Evolutionary conservation across 2,797 vertebrate genomes (phyloP).

Genomic region (Mallotus villosus): DNA sequence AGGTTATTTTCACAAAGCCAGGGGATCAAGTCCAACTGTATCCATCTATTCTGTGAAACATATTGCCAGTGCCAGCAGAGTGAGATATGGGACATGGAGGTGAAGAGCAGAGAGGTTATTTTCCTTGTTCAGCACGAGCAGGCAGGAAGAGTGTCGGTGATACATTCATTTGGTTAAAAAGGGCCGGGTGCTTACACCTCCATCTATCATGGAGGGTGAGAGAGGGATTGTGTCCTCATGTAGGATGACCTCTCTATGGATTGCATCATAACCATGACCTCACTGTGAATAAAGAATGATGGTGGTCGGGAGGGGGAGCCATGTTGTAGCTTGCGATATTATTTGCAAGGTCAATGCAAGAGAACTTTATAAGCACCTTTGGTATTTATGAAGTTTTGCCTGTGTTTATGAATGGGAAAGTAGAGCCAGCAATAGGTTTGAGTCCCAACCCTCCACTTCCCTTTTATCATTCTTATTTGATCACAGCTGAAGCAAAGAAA

Average conservation of each 20-base stretch:
- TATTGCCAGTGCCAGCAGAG: conserved; percentile 46
- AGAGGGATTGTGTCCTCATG: background rate
- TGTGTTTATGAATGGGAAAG: too few species aligned
- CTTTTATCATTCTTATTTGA: too few species aligned
- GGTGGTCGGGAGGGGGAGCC: background rate
- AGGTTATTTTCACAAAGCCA: conserved; percentile 51
- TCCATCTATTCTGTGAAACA: conserved; percentile 56
- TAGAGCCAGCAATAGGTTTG: too few species aligned
- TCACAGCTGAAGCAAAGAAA: too few species aligned
- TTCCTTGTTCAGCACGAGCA: conserved; percentile 58
- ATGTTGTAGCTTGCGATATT: background rate
- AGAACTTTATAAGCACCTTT: too few species aligned
- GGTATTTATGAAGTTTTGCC: too few species aligned
- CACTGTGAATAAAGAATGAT: background rate
- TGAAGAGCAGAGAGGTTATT: conserved; percentile 58
- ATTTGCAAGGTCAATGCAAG: background rate
- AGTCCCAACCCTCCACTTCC: too few species aligned
- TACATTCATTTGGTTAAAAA: conserved; percentile 59
- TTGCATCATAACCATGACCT: conserved; percentile 1
- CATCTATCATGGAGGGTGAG: conserved; percentile 51
- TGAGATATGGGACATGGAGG: conserved; percentile 51
- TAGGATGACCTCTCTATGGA: background rate
- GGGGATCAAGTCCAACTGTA: conserved; percentile 44
- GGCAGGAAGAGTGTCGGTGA: conserved; percentile 30
- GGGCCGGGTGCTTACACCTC: conserved; percentile 49